Base-by-base conservation (phyloP, 2,113 vertebrate species). In the Prinia subflava region DNA sequence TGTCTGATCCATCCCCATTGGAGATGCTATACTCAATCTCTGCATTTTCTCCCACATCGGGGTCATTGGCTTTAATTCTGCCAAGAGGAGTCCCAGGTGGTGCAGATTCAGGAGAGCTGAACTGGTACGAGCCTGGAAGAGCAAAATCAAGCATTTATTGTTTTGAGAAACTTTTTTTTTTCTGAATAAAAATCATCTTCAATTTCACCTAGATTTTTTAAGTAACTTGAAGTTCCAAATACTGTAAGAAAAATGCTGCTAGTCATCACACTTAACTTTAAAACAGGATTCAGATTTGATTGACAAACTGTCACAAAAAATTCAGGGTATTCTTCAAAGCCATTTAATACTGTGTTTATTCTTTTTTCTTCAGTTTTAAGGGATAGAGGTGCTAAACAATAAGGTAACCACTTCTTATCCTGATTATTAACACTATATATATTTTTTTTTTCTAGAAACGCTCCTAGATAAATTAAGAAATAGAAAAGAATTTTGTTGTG, bases 41-140 rank as follows among this genome's bases (percentile, higher is more conserved):
- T 5, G 99, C 99, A 52, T 99, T 99, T 77, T 98, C 98, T 7
- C 99, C 99, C 12, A 98, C 69, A 35, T 99, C 99, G 0, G 98
- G 98, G 96, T 99, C 99, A 44, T 98, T 98, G 13, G 99, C 99
- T 97, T 99, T 99, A 91, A 99, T 99, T 71, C 98, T 98, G 13
- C 99, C 99, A 31, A 99, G 98, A 16, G 97, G 95, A 2, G 98
- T 98, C 63, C 99, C 99, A 19, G 98, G 97, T 60, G 98, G 97
- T 7, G 98, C 98, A 41, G 99, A 99, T 97, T 99, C 99, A 35
- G 97, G 96, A 23, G 98, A 97, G 30, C 94, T 98, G 96, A 99
- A 98, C 20, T 99, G 99, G 90, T 99, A 99, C 15, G 98, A 98
- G 97, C 98, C 99, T 99, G 89, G 20, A 96, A 96, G 5, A 97